A percentile compares a stretch with the other conserved stretches of the same genome.
These are phyloP conservation scores for Sipha flava DNA, from an alignment of 1,140 invertebrate species.

Conservation along the genomic window DNA sequence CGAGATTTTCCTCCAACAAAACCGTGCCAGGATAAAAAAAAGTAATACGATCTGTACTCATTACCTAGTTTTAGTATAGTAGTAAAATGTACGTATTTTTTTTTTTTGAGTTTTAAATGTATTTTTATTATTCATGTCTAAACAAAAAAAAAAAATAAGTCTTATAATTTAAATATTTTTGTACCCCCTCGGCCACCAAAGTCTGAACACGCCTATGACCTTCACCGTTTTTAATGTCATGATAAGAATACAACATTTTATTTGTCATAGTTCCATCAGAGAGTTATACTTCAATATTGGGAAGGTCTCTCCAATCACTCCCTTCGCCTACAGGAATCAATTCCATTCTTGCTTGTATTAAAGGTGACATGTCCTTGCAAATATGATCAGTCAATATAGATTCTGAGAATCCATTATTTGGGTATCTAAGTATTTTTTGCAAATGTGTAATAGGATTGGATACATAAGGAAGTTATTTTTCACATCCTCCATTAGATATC, in stretches of 20 bases:
- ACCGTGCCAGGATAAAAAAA: too few relatives aligned
- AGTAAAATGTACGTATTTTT: too few relatives aligned
- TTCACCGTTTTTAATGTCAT: conserved; percentile 61
- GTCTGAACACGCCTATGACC: conserved; percentile 49
- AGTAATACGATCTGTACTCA: too few relatives aligned
- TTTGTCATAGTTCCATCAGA: conserved; percentile 58
- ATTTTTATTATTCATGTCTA: too few relatives aligned
- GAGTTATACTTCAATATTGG: conserved; percentile 63
- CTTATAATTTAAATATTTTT: too few relatives aligned
- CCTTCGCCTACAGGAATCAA: conserved; percentile 65
- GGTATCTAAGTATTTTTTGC: conserved; percentile 54
- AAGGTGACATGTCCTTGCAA: conserved; percentile 73
- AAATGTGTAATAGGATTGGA: conserved; percentile 65
- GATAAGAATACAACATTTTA: conserved; percentile 60
- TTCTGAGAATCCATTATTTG: too few relatives aligned
- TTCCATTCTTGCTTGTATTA: conserved; percentile 68
- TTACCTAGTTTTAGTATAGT: too few relatives aligned
- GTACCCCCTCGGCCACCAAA: too few relatives aligned
- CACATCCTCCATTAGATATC: conserved; percentile 63
- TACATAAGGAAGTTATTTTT: conserved; percentile 62
- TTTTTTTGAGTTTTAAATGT: too few relatives aligned
- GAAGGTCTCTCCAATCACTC: conserved; percentile 79
- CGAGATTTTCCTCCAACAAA: too few relatives aligned
- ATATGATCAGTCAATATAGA: conserved; percentile 56
- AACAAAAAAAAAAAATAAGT: too few relatives aligned